phyloP scores from a whole-genome alignment of 1,140 invertebrate genomes.

The Procambarus virginalis region DNA sequence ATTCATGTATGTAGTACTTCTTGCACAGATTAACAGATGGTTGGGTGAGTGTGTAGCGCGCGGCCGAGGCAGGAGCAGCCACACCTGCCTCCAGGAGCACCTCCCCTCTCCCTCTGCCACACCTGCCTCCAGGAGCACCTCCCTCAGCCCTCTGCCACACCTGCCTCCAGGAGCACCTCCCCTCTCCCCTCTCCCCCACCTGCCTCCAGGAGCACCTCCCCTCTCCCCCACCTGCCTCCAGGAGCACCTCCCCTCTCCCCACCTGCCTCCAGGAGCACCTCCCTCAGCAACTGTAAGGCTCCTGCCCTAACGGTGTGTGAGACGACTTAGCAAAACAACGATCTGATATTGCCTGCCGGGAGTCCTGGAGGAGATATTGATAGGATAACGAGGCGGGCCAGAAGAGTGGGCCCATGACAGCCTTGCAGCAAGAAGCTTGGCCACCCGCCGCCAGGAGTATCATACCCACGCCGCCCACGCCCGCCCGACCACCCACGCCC shows the following conservation, averaged over 20 bases:
- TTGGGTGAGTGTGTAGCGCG: no score
- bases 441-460: background rate
- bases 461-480: background rate
- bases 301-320: background rate
- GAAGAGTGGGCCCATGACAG: background rate
- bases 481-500: no score
- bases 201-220: no score
- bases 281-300: no score
- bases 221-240: background rate
- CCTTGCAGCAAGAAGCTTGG: background rate
- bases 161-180: background rate
- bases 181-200: background rate
- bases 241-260: background rate
- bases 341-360: no score
- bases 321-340: background rate
- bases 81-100: background rate
- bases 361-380: background rate
- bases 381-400: background rate
- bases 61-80: no score
- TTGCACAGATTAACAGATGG: background rate
- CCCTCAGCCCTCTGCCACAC: background rate
- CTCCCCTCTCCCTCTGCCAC: background rate
- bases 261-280: no score
- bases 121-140: background rate
- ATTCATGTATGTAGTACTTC: background rate